Evolutionary conservation across 2,888 invertebrate genomes (phyloP).

Genomic region (Limnephilus rhombicus): DNA sequence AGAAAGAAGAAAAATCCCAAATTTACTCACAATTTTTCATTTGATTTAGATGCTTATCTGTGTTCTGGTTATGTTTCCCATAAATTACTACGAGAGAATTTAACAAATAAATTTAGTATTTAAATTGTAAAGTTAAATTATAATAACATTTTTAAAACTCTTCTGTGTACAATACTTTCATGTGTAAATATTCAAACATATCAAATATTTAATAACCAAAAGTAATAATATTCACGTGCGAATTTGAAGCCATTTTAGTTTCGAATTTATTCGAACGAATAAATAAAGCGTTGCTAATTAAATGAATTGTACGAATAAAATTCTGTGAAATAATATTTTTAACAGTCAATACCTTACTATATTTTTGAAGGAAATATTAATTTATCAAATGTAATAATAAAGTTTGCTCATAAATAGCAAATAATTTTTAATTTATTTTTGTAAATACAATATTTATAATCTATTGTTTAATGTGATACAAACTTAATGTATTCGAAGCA

Average conservation of each 20-base stretch:
- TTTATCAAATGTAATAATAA: neutral
- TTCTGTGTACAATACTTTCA: neutral
- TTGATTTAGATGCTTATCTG: neutral
- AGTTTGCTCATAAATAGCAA: neutral
- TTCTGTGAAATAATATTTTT: neutral
- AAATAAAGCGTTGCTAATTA: neutral
- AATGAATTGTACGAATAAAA: neutral
- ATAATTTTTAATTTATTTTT: neutral
- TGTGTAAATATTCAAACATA: slow-evolving; percentile 44
- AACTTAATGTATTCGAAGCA: slow-evolving; percentile 27
- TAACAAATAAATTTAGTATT: neutral
- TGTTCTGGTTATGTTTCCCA: neutral
- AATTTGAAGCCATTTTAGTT: neutral
- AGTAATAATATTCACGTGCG: neutral
- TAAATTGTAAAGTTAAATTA: neutral
- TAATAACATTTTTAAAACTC: neutral
- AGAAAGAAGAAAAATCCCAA: neutral
- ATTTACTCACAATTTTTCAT: neutral
- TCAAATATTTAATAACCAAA: slow-evolving; percentile 26
- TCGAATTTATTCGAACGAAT: neutral
- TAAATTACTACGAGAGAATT: neutral
- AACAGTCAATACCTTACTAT: neutral
- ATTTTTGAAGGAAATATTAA: neutral
- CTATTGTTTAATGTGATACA: slow-evolving; percentile 23
- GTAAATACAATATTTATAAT: slow-evolving; percentile 32